Conservation (phyloP, 2,113 vertebrate species). For the Tragelaphus imberbis region DNA sequence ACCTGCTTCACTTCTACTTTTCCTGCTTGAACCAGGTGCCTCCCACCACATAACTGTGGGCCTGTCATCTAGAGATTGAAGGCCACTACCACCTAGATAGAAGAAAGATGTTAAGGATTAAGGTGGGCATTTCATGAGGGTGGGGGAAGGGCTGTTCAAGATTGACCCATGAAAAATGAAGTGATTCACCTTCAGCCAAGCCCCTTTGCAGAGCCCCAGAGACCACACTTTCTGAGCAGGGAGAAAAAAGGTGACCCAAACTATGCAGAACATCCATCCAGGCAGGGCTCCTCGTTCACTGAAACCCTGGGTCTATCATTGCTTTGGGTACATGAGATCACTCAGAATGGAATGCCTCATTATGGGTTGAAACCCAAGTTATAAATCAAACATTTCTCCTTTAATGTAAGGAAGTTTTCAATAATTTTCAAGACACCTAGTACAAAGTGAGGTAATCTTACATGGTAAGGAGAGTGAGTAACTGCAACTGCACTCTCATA, state of each 20-base stretch:
- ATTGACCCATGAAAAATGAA: not conserved
- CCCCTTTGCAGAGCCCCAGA: not conserved
- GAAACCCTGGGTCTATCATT: not conserved
- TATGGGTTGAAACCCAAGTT: constrained; percentile 32
- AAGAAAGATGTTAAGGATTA: not conserved
- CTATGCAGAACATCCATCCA: not conserved
- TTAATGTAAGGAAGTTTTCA: constrained; percentile 33
- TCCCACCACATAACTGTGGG: not conserved
- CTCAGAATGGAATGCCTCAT: constrained; percentile 11
- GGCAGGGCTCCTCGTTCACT: not conserved
- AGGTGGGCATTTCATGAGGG: not conserved
- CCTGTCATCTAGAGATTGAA: not conserved
- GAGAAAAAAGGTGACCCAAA: not conserved
- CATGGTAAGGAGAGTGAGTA: constrained; percentile 3
- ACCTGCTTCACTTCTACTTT: not conserved
- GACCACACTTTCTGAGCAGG: not conserved
- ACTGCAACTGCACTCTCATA: not conserved
- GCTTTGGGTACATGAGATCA: constrained; percentile 19
- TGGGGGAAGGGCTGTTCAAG: not conserved
- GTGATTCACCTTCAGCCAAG: not conserved
- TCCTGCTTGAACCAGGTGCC: not conserved
- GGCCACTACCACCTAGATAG: not conserved
- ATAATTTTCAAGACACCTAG: constrained; percentile 51
- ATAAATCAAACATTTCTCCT: constrained; percentile 52
- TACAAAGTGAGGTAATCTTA: constrained; percentile 22